Percentiles rank a stretch among this genome's conserved stretches.
These are phyloP conservation scores for Polydrusus pterygomalis DNA, from an alignment of 2,888 invertebrate species.

Conservation along the genomic window DNA sequence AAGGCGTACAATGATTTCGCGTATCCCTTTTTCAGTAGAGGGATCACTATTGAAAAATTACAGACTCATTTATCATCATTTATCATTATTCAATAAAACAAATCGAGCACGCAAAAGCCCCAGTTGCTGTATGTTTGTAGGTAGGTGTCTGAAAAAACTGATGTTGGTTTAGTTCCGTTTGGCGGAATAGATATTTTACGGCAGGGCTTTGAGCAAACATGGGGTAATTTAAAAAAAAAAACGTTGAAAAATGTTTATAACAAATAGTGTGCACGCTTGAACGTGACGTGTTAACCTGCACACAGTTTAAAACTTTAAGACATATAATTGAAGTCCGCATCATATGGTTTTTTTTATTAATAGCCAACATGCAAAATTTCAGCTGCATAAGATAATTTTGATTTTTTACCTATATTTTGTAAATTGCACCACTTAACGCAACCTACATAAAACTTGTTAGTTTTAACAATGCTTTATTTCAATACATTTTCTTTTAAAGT, in stretches of 20 bases:
- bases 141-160: constrained; percentile 33
- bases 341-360: no score
- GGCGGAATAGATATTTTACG: constrained; percentile 26
- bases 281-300: no score
- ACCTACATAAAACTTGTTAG: no score
- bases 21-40: constrained; percentile 27
- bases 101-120: constrained; percentile 39
- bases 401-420: no score
- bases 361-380: no score
- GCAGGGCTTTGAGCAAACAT: constrained; percentile 7
- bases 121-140: constrained; percentile 27
- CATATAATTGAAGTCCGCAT: no score
- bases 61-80: constrained; percentile 35
- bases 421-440: no score
- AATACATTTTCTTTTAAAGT: no score
- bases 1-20: constrained; percentile 29
- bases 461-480: no score
- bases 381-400: no score
- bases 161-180: constrained; percentile 28
- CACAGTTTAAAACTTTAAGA: no score
- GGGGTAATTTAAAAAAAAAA: constrained; percentile 1
- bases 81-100: constrained; percentile 40
- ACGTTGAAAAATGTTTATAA: constrained; percentile 12
- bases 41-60: constrained; percentile 29
- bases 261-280: neutral